These are phyloP conservation scores for Leptodactylus fuscus DNA, from an alignment of 2,113 vertebrate genomes.

Conservation along the genomic window DNA sequence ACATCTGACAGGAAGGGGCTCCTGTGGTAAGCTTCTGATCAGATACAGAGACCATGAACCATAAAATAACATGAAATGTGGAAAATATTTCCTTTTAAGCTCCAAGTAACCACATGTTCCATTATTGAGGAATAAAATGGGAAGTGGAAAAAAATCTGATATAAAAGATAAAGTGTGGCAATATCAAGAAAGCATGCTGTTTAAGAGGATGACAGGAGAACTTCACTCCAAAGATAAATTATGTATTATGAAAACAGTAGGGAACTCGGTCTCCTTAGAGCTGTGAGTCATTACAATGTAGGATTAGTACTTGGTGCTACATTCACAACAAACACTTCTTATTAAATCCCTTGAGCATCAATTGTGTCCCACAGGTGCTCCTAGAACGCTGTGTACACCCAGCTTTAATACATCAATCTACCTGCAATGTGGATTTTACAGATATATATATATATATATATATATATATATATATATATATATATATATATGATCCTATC, in stretches of 20 bases:
- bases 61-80: slow-evolving; percentile 36
- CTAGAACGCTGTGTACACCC: not conserved
- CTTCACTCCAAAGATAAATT: slow-evolving; percentile 20
- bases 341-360: not conserved
- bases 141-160: slow-evolving; percentile 13
- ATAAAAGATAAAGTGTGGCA: slow-evolving; percentile 13
- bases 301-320: slow-evolving; percentile 15
- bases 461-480: too few species aligned
- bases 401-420: not conserved
- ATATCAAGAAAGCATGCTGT: not conserved
- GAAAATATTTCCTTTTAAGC: slow-evolving; percentile 45
- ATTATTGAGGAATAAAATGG: slow-evolving; percentile 6
- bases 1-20: slow-evolving; percentile 18
- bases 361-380: not conserved
- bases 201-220: slow-evolving; percentile 8
- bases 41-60: not conserved
- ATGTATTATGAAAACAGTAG: slow-evolving; percentile 41
- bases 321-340: slow-evolving; percentile 21
- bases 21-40: not conserved
- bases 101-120: not conserved
- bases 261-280: slow-evolving; percentile 5
- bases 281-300: slow-evolving; percentile 36
- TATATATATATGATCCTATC: too few species aligned
- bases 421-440: not conserved
- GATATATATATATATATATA: too few species aligned